Conservation (phyloP, 2,888 invertebrate genomes). For the Carterocephalus palaemon region DNA sequence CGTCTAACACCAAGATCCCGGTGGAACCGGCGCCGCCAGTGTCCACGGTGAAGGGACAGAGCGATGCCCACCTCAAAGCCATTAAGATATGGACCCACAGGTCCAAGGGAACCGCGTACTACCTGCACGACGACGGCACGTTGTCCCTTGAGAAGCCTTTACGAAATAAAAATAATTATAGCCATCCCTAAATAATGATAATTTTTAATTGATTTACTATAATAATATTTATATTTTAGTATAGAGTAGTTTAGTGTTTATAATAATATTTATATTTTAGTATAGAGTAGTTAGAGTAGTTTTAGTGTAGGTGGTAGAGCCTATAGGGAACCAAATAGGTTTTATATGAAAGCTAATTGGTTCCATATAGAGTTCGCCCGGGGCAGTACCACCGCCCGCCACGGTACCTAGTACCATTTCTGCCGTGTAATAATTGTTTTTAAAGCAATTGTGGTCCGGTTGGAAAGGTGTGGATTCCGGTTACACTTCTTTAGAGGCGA, state of each 20-base stretch:
- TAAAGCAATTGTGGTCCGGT: no score
- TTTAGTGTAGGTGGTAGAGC: no score
- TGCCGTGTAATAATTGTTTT: no score
- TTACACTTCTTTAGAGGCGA: no score
- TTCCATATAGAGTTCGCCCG: no score
- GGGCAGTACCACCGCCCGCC: no score
- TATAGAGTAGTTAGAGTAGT: no score
- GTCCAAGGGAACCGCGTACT: conserved; percentile 66
- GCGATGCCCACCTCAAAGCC: conserved; percentile 69
- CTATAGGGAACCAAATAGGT: no score
- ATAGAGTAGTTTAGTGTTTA: neutral
- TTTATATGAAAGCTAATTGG: no score
- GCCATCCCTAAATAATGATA: neutral
- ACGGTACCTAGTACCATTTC: no score
- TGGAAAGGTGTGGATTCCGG: no score
- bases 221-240: conserved; percentile 13
- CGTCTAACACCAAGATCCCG: conserved; percentile 26
- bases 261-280: no score
- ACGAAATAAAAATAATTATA: conserved; percentile 31
- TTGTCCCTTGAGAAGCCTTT: conserved; percentile 54
- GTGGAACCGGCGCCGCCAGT: conserved; percentile 55
- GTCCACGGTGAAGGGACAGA: conserved; percentile 53
- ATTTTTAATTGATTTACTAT: neutral
- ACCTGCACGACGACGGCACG: conserved; percentile 63
- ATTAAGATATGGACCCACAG: conserved; percentile 65